Evolutionary conservation across 1,140 invertebrate genomes (phyloP).

Genomic region (Atta texana): DNA sequence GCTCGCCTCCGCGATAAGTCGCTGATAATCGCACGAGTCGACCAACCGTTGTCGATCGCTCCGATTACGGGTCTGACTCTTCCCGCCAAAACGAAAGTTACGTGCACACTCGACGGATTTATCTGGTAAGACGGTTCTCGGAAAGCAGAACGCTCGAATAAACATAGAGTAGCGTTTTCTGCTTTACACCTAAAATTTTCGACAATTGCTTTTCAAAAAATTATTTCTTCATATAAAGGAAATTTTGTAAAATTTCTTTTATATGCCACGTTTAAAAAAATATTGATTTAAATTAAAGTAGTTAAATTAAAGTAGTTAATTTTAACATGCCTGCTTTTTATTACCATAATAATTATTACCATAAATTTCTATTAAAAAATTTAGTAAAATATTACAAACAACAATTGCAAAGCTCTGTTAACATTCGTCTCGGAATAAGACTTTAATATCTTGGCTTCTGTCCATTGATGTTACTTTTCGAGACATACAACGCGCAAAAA

Average conservation of each 20-base stretch:
- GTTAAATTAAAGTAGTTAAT: neutral
- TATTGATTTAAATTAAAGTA: neutral
- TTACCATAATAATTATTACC: neutral
- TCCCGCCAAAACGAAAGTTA: constrained; percentile 23
- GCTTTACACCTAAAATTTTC: neutral
- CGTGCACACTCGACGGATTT: neutral
- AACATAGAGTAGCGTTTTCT: neutral
- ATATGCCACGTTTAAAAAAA: neutral
- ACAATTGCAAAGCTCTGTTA: neutral
- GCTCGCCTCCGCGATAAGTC: constrained; percentile 76
- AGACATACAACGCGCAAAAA: constrained; percentile 31
- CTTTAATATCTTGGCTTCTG: neutral
- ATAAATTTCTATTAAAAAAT: neutral
- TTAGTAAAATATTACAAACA: neutral
- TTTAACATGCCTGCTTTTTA: neutral
- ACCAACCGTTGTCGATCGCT: constrained; percentile 63
- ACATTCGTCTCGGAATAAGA: neutral
- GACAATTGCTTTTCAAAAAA: neutral
- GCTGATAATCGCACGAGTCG: constrained; percentile 67
- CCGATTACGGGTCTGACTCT: constrained; percentile 46
- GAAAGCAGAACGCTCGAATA: neutral
- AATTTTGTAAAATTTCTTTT: neutral
- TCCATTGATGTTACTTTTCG: constrained; percentile 14
- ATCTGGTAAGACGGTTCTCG: neutral
- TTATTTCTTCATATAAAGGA: neutral